Evolutionary conservation across 2,888 invertebrate genomes (phyloP), one percentile per base, ranked within the genome.

Genomic region (Sphaerophoria taeniata): DNA sequence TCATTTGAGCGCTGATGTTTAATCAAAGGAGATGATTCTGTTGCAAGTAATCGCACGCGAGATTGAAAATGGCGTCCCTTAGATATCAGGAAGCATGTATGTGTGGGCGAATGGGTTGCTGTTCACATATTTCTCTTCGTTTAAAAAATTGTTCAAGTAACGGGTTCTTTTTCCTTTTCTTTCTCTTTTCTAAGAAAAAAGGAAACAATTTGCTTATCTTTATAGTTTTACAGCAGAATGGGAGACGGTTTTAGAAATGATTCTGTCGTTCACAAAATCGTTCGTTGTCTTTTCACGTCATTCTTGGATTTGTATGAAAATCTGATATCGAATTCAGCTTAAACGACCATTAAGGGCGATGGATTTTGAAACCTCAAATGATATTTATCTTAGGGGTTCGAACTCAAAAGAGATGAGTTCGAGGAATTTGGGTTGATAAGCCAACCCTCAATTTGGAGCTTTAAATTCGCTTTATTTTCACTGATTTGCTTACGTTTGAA

Each of bases 381-480:
- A 24, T 24, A 24, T 24, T 75, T 67, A 31, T 45, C 55, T 60
- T n/a, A n/a, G 60, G 72, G 67, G 39, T 61, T 65, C n/a, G 55
- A 34, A 63, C 70, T 70, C 53, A 56, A 73, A 83, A 24, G 43
- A 31, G 61, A 69, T 24, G 65, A n/a, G 36, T 47, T 33, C 39
- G 51, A 3, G 49, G 72, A 56, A 39, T 67, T 43, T 75, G 61
- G 75, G 69, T 84, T 76, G 84, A 84, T 84, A 84, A 84, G 80
- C 14, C 61, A 79, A 80, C 14, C 16, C 16, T 6, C 34, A 9
- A 24, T 24, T 24, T 2, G 24, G 2, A 24, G 24, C 24, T 24
- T 24, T 24, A 24, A 24, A 24, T 24, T 24, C 24, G 24, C 24
- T 24, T 2, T 24, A 24, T 24, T 24, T 24, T 24, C 24, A 24